Base-by-base conservation (phyloP, 37 sponge, comb jelly and placozoan genomes). In the Amphimedon queenslandica region DNA sequence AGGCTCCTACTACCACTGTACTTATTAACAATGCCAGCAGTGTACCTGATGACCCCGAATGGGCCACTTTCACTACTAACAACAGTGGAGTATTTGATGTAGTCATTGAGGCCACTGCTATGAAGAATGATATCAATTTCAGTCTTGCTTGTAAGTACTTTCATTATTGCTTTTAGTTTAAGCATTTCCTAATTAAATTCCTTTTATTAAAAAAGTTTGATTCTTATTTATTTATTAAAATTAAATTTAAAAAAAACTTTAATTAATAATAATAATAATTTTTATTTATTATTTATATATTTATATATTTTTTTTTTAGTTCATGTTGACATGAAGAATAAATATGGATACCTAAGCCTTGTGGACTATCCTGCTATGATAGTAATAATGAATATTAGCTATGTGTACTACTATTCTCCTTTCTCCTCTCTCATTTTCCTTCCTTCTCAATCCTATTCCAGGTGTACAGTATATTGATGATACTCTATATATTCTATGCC, bases 401-500 rank as follows among this genome's bases (percentile, higher is more conserved):
- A n/a, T 18, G 27, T 69, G 5, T 41, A 4, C 2, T 33, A 38
- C 42, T 21, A 28, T 53, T 8, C 21, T 11, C 20, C 21, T 35
- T 30, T 66, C 35, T 32, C 35, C 35, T 27, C 30, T 23, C 27
- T 29, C 27, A 24, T 16, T 61, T 16, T 29, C 39, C 35, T 30
- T 33, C 68, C 6, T 33, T n/a, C 78, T 77, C 56, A 53, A 36
- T n/a, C 37, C 57, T 6, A 32, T 40, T 66, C 4, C 64, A 84
- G 84, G 83, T 87, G 73, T 92, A 92, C 66, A 77, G 74, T 31
- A n/a, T 87, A 20, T 79, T 92, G 84, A 63, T 79, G 30, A 77
- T 64, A 38, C 79, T 82, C 56, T 88, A 93, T 40, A 43, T 78
- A 23, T 21, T 88, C 13, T 73, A 67, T 56, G 85, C 42, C 0